These are phyloP conservation scores for Parnassius apollo DNA, from an alignment of 2,888 invertebrate genomes.

Conservation along the genomic window DNA sequence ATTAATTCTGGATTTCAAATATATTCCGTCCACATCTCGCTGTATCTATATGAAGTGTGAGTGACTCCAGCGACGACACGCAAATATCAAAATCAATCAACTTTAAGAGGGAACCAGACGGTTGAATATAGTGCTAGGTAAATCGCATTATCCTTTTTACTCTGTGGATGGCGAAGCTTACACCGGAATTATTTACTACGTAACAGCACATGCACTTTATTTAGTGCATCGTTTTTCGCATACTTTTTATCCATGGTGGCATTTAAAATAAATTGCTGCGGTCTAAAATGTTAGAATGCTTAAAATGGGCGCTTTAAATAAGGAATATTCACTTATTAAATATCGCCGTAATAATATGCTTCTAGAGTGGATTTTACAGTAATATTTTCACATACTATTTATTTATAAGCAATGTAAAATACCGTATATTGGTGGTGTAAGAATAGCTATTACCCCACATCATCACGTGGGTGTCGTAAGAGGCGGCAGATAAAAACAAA, in stretches of 20 bases:
- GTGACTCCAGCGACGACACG: not conserved
- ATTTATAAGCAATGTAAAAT: no score
- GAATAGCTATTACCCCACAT: no score
- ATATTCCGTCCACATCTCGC: not conserved
- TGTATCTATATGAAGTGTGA: not conserved
- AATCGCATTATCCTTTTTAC: slow-evolving; percentile 79
- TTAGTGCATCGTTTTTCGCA: slow-evolving; percentile 64
- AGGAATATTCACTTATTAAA: not conserved
- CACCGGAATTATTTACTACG: slow-evolving; percentile 77
- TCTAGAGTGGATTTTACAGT: no score
- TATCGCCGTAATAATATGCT: no score
- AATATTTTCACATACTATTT: no score
- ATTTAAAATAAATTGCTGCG: slow-evolving; percentile 38
- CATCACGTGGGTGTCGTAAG: no score
- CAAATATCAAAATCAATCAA: slow-evolving; percentile 39
- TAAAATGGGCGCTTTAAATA: not conserved
- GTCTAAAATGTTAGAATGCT: slow-evolving; percentile 15
- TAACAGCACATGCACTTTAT: slow-evolving; percentile 74
- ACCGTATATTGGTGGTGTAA: no score
- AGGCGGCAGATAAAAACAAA: no score
- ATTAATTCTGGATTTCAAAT: not conserved
- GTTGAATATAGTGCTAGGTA: slow-evolving; percentile 70
- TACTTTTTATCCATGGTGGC: slow-evolving; percentile 50
- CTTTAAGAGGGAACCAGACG: slow-evolving; percentile 62
- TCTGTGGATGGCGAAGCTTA: slow-evolving; percentile 69